A percentile compares a stretch with the other conserved stretches of the same genome.
Evolutionary conservation across 1,140 invertebrate species (phyloP).

Genomic region (Magallana gigas): DNA sequence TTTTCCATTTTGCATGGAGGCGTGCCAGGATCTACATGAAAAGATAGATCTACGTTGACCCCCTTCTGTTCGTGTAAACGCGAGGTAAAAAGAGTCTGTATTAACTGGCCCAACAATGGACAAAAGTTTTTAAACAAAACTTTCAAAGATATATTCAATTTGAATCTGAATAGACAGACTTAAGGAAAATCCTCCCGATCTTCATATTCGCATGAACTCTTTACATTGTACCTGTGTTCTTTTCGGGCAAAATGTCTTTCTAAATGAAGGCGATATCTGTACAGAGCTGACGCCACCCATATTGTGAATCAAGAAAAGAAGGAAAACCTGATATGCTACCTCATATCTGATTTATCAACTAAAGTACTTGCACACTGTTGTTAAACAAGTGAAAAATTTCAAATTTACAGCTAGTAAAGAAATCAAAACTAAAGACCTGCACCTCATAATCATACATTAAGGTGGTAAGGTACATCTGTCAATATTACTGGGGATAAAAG

Average conservation of each 20-base stretch:
- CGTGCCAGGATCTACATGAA: constrained; percentile 10
- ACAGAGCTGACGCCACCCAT: neutral
- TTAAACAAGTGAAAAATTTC: neutral
- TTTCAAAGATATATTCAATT: constrained; percentile 18
- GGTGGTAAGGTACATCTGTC: no score
- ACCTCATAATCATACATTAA: neutral
- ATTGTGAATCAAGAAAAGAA: neutral
- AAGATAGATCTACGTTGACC: neutral
- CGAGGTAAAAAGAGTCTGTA: constrained; percentile 6
- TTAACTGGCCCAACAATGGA: neutral
- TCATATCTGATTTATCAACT: neutral
- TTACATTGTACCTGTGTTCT: neutral
- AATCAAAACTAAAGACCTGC: neutral
- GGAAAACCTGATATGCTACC: no score
- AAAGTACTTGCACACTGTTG: neutral
- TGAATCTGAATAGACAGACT: constrained; percentile 13
- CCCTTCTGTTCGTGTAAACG: neutral
- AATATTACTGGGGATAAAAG: no score
- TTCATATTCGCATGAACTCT: constrained; percentile 5
- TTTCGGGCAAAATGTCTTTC: neutral
- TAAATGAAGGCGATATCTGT: neutral
- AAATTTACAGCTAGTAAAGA: neutral
- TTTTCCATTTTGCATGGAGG: constrained; percentile 14
- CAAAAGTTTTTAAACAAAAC: constrained; percentile 35
- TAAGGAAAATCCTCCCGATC: neutral